Percentiles rank a stretch among this genome's conserved stretches.
These are phyloP conservation scores for Thermophis baileyi DNA, from an alignment of 2,113 vertebrate genomes.

Conservation along the genomic window DNA sequence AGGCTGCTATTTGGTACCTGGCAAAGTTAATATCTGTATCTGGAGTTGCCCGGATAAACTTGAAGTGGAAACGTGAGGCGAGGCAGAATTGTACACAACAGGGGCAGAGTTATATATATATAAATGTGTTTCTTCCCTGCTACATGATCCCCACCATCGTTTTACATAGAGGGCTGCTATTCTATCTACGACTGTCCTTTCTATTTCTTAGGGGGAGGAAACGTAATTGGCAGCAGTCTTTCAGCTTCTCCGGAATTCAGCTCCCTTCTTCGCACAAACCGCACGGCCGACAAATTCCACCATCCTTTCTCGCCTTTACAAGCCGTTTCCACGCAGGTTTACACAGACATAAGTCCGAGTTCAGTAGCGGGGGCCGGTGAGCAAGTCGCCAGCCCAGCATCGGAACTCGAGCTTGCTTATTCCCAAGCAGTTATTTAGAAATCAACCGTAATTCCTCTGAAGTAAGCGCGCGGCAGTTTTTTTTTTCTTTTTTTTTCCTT, in stretches of 20 bases:
- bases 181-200: background rate
- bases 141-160: background rate
- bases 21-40: constrained; percentile 9
- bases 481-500: too few species aligned
- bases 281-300: background rate
- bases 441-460: background rate
- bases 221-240: background rate
- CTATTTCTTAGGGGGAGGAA: too few species aligned
- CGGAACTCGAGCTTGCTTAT: background rate
- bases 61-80: background rate
- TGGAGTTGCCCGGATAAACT: background rate
- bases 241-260: background rate
- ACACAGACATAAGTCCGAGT: background rate
- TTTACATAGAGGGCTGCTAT: background rate
- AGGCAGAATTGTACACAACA: background rate
- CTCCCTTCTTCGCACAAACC: background rate
- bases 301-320: background rate
- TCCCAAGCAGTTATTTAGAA: background rate
- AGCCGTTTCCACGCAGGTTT: background rate
- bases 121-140: background rate
- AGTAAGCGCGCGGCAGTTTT: background rate
- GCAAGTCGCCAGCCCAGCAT: background rate
- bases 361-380: background rate
- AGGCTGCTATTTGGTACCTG: background rate
- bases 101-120: background rate